Evolutionary conservation across 2,888 invertebrate genomes (phyloP), one percentile per base, ranked within the genome.

Genomic region (Orchesellides sinensis): DNA sequence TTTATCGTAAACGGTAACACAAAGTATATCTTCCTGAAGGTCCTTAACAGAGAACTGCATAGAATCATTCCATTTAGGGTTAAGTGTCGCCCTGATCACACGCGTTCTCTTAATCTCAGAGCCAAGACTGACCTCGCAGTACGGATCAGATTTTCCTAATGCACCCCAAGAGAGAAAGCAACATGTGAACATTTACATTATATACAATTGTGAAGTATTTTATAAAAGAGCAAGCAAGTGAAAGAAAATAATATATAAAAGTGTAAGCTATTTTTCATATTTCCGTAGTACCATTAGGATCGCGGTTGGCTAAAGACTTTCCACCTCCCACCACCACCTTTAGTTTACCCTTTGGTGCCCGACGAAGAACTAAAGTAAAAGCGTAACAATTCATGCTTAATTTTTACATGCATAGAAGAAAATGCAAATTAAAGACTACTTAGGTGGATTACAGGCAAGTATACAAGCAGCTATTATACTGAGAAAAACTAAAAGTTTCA

Each of bases 11-110:
- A 94, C 94, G 10, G 93, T 93, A 85, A 95, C 92, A 87, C 93
- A 93, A 12, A 95, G 90, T 23, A 93, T 92, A 89, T 95, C 95
- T 89, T 93, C 92, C 59, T 92, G 89, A 2, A 94, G 89, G 89
- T 94, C 93, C 88, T 93, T 92, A 63, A 95, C 92, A 84, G 93
- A 92, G 89, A 95, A 95, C 90, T 95, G 95, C 94, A 95, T 95
- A 63, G 93, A 93, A 72, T 93, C 91, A 89, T 95, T 94, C 94
- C 95, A 95, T 82, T 93, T 91, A 12, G 94, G 93, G 89, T 92
- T 92, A 35, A 92, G 91, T 25, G 93, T 93, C 77, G 92, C 92
- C 19, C 92, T 91, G 23, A 93, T 91, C 45, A 91, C 91, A 79
- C 92, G 92, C 0, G 95, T 95, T 88, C 92, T 92, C 88, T 94